Base-by-base conservation (phyloP, 2,888 invertebrate genomes). In the Stenodera caucasica region DNA sequence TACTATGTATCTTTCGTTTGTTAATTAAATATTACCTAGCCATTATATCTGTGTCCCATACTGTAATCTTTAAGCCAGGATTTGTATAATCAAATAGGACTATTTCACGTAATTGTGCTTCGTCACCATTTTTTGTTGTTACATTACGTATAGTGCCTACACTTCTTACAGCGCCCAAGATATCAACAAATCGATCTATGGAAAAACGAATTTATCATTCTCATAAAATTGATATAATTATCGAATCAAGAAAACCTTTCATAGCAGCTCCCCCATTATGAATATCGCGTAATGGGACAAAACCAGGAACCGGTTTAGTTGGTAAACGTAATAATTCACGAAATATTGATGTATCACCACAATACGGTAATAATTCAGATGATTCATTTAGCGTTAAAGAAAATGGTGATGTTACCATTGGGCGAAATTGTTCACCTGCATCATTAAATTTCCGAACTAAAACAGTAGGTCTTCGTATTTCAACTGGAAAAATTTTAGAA, bases 11-110 rank as follows among this genome's bases (percentile, higher is more conserved):
- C 15, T 8, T 33, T 18, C 1, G 1, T 18, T 33, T 14, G 8
- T 35, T 14, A 33, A 32, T 23, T 49, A 60, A 33, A 29, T 33
- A 18, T 45, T 79, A 87, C 82, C 87, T 84, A 68, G 84, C 82
- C 56, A 91, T 89, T 73, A 88, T 85, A 64, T 90, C 90, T 2
- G 83, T 80, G 64, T 91, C 89, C 86, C 91, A 92, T 50, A 91
- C 81, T 35, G 87, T 79, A 57, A 87, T 77, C 18, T 84, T 78
- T 7, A 87, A 80, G n/a, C 86, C 87, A 18, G 83, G 84, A 61
- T 73, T 69, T 14, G 84, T 87, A 72, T 83, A 85, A 80, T 87
- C 89, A 75, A 86, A 86, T 7, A 90, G 84, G 64, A 88, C 85
- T 7, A 91, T 80, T 69, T 87, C 87, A 4, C 91, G 84, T 49